Percentiles rank a stretch among this genome's conserved stretches.
phyloP scores from a whole-genome alignment of 2,113 vertebrate genomes.

The Rafetus swinhoei region DNA sequence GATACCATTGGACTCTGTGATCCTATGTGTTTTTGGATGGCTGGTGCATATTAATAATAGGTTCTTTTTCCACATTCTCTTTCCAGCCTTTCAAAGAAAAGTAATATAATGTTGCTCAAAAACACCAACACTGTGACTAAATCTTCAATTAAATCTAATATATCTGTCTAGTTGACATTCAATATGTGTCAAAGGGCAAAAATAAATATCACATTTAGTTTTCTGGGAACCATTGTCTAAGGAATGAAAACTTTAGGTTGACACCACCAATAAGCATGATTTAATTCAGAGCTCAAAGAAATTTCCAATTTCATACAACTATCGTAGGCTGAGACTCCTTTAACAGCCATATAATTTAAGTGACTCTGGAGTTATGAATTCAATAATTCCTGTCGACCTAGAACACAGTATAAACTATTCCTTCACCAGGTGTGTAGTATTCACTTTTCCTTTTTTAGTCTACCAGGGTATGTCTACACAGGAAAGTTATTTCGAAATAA shows the following conservation, averaged over 20 bases:
- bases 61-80: neutral
- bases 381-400: neutral
- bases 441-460: neutral
- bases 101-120: neutral
- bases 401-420: neutral
- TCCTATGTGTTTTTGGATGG: neutral
- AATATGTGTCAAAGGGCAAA: neutral
- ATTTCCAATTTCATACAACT: neutral
- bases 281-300: slow-evolving; percentile 1
- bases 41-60: neutral
- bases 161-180: neutral
- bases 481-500: too few relatives aligned
- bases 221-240: neutral
- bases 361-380: neutral
- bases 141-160: neutral
- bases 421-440: neutral
- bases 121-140: neutral
- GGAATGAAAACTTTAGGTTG: neutral
- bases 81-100: neutral
- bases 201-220: neutral
- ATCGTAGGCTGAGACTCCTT: neutral
- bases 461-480: too few relatives aligned
- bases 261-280: neutral
- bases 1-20: neutral
- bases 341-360: neutral